Base-by-base conservation (phyloP, 2,113 vertebrate species). In the Pontoporia blainvillei region DNA sequence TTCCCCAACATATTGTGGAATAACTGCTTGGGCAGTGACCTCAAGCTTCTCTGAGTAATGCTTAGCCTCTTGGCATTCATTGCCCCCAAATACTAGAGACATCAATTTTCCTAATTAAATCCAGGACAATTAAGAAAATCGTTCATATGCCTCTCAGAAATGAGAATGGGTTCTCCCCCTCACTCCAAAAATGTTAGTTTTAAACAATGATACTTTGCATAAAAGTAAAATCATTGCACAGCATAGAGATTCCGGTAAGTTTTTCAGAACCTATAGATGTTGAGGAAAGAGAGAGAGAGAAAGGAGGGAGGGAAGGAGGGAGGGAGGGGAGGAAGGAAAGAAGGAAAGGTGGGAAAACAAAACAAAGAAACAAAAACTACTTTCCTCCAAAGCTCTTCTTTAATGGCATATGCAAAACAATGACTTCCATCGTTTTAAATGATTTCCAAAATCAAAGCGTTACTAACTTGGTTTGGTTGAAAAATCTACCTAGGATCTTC, bases 91-190 rank as follows among this genome's bases (percentile, higher is more conserved):
- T 96, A 86, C 87, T 86, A 95, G 96, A 97, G 94, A 97, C 93
- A 84, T 73, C 94, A 66, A 59, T 96, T 97, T 97, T 97, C 97
- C 96, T 95, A 92, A 96, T 97, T 96, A 97, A 96, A 97, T 97
- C 86, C 94, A 97, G 92, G 94, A 88, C 97, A 92, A 86, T 54
- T 96, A 89, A 96, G 89, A 72, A 97, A 98, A 97, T 87, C 81
- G 89, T 93, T 95, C 93, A 96, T 89, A 96, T 7, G 72, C 86
- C 93, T 97, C 96, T 98, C 82, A 98, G 95, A 98, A 97, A 92
- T 95, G 94, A 98, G 97, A 95, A 96, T 85, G 20, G 2, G 1
- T 69, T 97, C 93, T 75, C 79, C 41, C 91, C 36, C 59, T 97
- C 69, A 92, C 69, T 91, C 88, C 39, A 69, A 97, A 97, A 17